Evolutionary conservation across 2,797 vertebrate genomes (phyloP), one percentile per base, ranked within the genome.

Genomic region (Acanthurus leucopareius): DNA sequence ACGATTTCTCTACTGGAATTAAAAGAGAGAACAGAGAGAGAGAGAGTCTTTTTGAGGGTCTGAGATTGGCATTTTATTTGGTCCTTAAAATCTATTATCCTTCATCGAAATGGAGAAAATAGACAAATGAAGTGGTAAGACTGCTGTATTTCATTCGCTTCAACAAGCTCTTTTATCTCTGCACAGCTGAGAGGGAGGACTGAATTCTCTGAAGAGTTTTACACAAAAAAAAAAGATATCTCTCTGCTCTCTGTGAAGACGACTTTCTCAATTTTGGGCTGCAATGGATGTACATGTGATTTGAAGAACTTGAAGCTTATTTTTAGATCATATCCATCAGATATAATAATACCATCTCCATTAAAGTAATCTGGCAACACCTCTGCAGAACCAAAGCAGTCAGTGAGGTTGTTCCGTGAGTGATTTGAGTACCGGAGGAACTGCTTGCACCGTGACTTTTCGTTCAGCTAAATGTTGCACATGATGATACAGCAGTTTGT

Each of bases 91-190:
- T 51, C 16, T 42, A 32, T 22, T 28, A 42, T 54, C n/a, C 3
- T 38, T 32, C 1, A 56, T 66, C 17, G 59, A 61, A 79, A 60
- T 49, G 52, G 45, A 15, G 59, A 51, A 59, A 60, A 62, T 20
- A 57, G 4, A 7, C 44, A 80, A 48, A 47, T n/a, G 35, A 51
- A n/a, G 45, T 0, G 48, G 15, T 52, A 17, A 56, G 25, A 51
- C 40, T 28, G 15, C 25, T 51, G 17, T 48, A 54, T 73, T 73
- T 47, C 5, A 74, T 69, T 56, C 45, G 52, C 60, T 56, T 1
- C 35, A 61, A 51, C 8, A 17, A 22, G 59, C 20, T 66, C 5
- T 52, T 52, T 67, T 20, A 40, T 6, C 0, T 1, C 40, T 42
- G 49, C 48, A 13, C 4, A 35, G 20, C 52, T 16, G 49, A 25